Conservation (phyloP, 2,888 invertebrate species). For the Fragum whitleyi region DNA sequence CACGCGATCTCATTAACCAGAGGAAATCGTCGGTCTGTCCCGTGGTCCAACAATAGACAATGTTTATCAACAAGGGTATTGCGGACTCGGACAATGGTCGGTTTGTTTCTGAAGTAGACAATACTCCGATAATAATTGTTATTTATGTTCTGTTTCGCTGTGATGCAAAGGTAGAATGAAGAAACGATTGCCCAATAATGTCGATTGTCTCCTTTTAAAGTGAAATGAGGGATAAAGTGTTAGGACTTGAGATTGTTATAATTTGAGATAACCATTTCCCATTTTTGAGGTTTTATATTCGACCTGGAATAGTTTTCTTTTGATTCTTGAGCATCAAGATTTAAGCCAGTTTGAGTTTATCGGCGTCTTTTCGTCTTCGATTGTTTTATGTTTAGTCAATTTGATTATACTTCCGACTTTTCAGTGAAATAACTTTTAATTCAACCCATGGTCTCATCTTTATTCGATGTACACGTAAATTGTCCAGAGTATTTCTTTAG, state of each 20-base stretch:
- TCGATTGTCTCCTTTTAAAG: background rate
- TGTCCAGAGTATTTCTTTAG: no score
- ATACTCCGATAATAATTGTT: conserved; percentile 11
- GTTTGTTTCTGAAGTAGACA: conserved; percentile 10
- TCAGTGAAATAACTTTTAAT: no score
- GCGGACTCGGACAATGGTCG: conserved; percentile 4
- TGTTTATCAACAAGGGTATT: conserved; percentile 30
- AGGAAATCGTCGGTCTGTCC: conserved; percentile 46
- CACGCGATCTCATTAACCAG: conserved; percentile 50
- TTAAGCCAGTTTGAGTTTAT: background rate
- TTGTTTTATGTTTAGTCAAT: background rate
- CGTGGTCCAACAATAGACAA: conserved; percentile 15
- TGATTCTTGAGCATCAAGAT: background rate
- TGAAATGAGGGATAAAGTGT: conserved; percentile 7
- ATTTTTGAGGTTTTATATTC: background rate
- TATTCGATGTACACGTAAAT: no score
- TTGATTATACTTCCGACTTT: no score
- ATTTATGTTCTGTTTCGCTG: background rate
- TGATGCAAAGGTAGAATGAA: background rate
- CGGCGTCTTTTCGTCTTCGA: background rate
- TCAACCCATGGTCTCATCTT: no score
- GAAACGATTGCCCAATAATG: background rate
- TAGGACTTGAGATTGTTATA: background rate
- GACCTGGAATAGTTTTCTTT: background rate
- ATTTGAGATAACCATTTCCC: background rate